Conservation (phyloP, 2,888 invertebrate genomes). For the Operophtera brumata region DNA sequence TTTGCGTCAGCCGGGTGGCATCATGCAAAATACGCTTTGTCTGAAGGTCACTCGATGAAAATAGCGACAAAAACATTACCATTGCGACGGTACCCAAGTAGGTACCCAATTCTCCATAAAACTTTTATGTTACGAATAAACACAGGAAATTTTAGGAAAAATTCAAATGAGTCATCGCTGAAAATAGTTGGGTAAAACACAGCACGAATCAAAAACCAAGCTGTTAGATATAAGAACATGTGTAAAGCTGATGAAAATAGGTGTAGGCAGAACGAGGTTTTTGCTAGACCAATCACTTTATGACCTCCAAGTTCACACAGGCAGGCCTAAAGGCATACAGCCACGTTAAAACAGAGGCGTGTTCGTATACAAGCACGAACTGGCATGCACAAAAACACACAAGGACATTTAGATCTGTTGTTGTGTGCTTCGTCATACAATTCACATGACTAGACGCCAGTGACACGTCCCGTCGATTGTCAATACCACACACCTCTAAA, state of each 20-base stretch:
- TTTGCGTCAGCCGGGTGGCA: constrained; percentile 65
- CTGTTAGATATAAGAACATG: constrained; percentile 47
- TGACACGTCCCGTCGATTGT: constrained; percentile 59
- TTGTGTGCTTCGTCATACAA: constrained; percentile 58
- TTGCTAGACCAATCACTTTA: constrained; percentile 56
- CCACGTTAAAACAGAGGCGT: constrained; percentile 54
- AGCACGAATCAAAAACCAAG: constrained; percentile 28
- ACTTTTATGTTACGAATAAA: constrained; percentile 10
- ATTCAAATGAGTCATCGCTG: constrained; percentile 41
- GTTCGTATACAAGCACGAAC: constrained; percentile 59
- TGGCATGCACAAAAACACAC: constrained; percentile 49
- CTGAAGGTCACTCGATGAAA: constrained; percentile 39
- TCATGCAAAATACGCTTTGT: constrained; percentile 45
- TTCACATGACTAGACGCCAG: constrained; percentile 66
- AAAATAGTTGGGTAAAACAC: constrained; percentile 48
- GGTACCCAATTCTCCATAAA: constrained; percentile 19
- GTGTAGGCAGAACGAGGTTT: constrained; percentile 28
- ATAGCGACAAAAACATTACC: constrained; percentile 15
- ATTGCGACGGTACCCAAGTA: constrained; percentile 24
- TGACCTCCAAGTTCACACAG: constrained; percentile 67
- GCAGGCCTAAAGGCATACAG: constrained; percentile 48
- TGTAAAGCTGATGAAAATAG: neutral
- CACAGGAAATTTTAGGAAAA: constrained; percentile 4
- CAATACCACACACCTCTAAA: constrained; percentile 30
- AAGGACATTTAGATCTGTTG: constrained; percentile 41